Conservation (phyloP, 2,113 vertebrate genomes). For the Mastomys coucha region DNA sequence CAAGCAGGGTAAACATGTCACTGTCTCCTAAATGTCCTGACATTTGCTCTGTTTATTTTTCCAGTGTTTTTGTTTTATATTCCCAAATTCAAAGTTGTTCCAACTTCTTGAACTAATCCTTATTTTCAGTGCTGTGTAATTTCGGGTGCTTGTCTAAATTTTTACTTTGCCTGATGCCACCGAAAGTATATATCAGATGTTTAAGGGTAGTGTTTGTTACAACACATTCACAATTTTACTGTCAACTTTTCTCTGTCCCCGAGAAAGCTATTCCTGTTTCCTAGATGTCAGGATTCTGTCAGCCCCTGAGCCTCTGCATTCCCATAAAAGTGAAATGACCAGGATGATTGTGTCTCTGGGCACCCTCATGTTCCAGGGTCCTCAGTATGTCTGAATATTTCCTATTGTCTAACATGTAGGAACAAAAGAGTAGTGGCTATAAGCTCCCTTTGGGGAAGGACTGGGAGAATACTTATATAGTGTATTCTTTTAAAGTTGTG, state of each 20-base stretch:
- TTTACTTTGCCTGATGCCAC: not conserved
- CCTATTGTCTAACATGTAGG: not conserved
- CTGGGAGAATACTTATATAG: not conserved
- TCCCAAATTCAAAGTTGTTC: slow-evolving; percentile 5
- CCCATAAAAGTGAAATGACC: too few relatives aligned
- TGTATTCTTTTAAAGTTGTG: not conserved
- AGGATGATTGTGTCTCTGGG: not conserved
- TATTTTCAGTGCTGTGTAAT: not conserved
- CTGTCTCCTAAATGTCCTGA: not conserved
- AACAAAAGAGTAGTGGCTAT: not conserved
- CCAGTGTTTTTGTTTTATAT: not conserved
- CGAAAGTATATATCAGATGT: not conserved
- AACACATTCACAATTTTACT: not conserved
- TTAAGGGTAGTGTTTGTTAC: not conserved
- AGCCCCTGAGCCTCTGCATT: too few relatives aligned
- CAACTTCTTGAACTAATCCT: not conserved
- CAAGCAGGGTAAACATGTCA: not conserved
- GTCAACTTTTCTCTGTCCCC: not conserved
- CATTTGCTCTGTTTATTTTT: slow-evolving; percentile 31
- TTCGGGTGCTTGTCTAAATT: not conserved
- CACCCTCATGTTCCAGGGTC: not conserved
- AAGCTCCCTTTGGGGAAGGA: not conserved
- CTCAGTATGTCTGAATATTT: not conserved
- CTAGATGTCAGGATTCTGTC: not conserved
- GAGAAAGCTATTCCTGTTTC: not conserved